A percentile compares a stretch with the other conserved stretches of the same genome.
Conservation (phyloP, 1,140 invertebrate genomes). For the Anthonomus grandis region DNA sequence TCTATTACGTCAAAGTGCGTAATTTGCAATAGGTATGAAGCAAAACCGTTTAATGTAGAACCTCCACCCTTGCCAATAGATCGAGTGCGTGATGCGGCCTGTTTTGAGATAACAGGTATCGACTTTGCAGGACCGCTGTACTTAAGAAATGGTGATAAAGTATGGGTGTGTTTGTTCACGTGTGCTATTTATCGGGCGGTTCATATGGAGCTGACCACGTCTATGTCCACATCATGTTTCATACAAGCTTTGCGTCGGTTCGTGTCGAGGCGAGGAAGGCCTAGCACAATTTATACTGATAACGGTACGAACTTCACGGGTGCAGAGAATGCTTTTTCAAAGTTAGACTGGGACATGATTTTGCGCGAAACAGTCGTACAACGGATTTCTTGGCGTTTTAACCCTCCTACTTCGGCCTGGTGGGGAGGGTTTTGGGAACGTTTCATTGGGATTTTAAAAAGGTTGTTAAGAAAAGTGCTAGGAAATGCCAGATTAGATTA, state of each 20-base stretch:
- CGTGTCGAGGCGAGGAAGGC: too few relatives aligned
- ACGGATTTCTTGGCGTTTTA: slow-evolving; percentile 45
- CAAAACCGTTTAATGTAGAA: slow-evolving; percentile 30
- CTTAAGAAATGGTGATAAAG: slow-evolving; percentile 28
- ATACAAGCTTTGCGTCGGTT: too few relatives aligned
- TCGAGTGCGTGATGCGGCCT: slow-evolving; percentile 35
- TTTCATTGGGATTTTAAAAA: slow-evolving; percentile 36
- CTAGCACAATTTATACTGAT: slow-evolving; percentile 44
- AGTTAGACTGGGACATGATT: slow-evolving; percentile 36
- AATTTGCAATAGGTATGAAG: slow-evolving; percentile 33
- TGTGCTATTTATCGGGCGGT: slow-evolving; percentile 40
- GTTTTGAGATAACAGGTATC: slow-evolving; percentile 20
- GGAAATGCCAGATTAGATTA: slow-evolving; percentile 31
- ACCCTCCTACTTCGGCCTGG: slow-evolving; percentile 42
- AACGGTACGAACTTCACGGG: slow-evolving; percentile 41
- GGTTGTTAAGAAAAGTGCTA: slow-evolving; percentile 35
- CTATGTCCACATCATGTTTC: too few relatives aligned
- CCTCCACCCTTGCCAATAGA: slow-evolving; percentile 39
- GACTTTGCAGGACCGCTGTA: slow-evolving; percentile 39
- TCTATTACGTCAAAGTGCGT: slow-evolving; percentile 37
- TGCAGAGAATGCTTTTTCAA: slow-evolving; percentile 33
- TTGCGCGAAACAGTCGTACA: slow-evolving; percentile 3
- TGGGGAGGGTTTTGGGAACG: slow-evolving; percentile 45
- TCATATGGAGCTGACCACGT: slow-evolving; percentile 48
- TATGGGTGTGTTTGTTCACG: slow-evolving; percentile 36